phyloP scores from a whole-genome alignment of 2,888 invertebrate genomes.

The Drosophila meridionalis region DNA sequence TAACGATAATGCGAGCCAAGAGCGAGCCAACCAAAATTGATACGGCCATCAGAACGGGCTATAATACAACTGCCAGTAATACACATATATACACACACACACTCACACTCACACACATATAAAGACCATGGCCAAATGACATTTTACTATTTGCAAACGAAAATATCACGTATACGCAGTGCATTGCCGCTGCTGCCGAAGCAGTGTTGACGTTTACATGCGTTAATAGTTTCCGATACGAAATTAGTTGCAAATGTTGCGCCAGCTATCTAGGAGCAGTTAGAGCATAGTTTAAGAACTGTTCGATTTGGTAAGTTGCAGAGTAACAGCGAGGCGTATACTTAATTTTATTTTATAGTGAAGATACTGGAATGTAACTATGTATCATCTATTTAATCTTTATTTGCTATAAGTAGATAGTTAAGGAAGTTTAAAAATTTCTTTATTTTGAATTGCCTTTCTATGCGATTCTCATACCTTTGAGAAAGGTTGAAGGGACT shows the following conservation, averaged over 20 bases:
- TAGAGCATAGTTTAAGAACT: neutral
- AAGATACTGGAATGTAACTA: neutral
- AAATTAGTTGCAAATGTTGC: conserved; percentile 3
- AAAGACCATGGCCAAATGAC: conserved; percentile 20
- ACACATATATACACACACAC: neutral
- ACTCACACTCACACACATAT: neutral
- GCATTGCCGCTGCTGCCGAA: conserved; percentile 11
- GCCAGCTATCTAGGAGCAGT: neutral
- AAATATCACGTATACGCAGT: conserved; percentile 39
- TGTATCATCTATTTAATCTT: too few relatives aligned
- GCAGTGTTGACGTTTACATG: neutral
- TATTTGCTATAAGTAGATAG: too few relatives aligned
- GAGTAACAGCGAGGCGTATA: neutral
- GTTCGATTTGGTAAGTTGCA: neutral
- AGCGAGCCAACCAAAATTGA: conserved; percentile 68
- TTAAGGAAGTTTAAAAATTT: neutral
- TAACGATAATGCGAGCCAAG: conserved; percentile 72
- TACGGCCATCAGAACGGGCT: conserved; percentile 64
- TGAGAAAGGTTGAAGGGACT: neutral
- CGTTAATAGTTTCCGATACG: neutral
- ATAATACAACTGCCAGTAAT: conserved; percentile 28
- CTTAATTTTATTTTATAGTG: neutral
- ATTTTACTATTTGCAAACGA: conserved; percentile 29
- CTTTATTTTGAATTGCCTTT: neutral
- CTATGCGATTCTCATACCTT: neutral